Conservation (phyloP, 2,888 invertebrate species). For the Chymomyza fuscimana region DNA sequence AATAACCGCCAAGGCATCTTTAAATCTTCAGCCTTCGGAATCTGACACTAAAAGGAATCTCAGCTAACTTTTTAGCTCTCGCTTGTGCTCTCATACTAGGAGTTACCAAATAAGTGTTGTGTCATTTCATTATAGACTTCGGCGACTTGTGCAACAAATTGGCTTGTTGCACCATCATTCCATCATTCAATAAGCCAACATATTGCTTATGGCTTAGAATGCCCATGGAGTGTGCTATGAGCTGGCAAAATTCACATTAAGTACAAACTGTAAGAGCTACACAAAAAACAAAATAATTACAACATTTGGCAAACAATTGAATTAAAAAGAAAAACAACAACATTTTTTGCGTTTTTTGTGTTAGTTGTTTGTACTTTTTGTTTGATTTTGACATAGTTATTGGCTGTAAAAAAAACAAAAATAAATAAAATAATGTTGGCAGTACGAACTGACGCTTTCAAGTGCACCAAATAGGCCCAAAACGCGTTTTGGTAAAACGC, state of each 20-base stretch:
- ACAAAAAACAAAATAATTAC: constrained; percentile 31
- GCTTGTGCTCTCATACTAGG: neutral
- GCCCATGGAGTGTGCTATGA: constrained; percentile 2
- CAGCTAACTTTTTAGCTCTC: no score
- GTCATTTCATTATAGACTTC: neutral
- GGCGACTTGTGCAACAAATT: neutral
- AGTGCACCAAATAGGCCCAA: constrained; percentile 9
- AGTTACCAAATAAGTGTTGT: neutral
- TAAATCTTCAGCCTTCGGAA: no score
- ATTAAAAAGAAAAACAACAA: constrained; percentile 13
- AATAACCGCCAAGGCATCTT: no score
- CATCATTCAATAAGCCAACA: neutral
- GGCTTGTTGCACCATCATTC: neutral
- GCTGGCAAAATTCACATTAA: constrained; percentile 29
- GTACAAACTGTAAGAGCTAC: neutral
- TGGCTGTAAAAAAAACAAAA: neutral
- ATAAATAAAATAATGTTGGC: neutral
- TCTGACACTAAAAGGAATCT: no score
- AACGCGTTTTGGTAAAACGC: constrained; percentile 18
- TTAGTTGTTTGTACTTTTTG: constrained; percentile 15
- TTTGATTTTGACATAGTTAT: constrained; percentile 45
- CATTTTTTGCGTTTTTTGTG: constrained; percentile 18
- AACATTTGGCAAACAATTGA: constrained; percentile 59
- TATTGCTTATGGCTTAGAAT: neutral
- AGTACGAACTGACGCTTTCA: neutral